Conservation (phyloP, 1,140 invertebrate species). For the Tetramorium simillimum region DNA sequence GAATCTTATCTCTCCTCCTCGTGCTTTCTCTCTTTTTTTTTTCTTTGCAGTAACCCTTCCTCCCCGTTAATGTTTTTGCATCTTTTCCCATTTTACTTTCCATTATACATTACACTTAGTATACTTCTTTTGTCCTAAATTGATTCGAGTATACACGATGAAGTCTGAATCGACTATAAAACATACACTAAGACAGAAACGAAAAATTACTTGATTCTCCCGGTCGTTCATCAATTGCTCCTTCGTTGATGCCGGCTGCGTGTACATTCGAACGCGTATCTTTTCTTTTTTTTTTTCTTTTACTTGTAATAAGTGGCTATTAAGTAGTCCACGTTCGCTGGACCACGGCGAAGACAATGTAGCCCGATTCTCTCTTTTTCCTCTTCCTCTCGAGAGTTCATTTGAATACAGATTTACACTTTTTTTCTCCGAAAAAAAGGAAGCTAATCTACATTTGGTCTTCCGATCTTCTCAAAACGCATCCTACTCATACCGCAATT, state of each 20-base stretch:
- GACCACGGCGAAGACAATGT: constrained; percentile 49
- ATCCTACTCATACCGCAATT: constrained; percentile 65
- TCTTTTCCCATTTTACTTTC: constrained; percentile 59
- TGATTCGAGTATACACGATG: constrained; percentile 67
- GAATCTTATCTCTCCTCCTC: constrained; percentile 51
- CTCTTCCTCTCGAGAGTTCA: constrained; percentile 37
- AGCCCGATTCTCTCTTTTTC: constrained; percentile 14
- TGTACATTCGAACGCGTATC: constrained; percentile 36
- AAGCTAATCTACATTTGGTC: constrained; percentile 72
- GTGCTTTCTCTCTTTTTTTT: constrained; percentile 54
- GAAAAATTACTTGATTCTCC: constrained; percentile 41
- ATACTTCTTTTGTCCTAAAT: constrained; percentile 63
- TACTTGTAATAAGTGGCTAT: constrained; percentile 30
- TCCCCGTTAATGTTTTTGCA: constrained; percentile 55
- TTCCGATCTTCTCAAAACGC: constrained; percentile 65
- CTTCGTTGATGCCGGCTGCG: constrained; percentile 4
- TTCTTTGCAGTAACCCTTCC: constrained; percentile 33
- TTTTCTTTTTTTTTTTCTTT: constrained; percentile 16
- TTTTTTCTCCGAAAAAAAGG: constrained; percentile 49
- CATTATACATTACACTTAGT: constrained; percentile 77
- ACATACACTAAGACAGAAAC: constrained; percentile 60
- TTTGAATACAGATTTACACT: constrained; percentile 68
- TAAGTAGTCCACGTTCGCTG: constrained; percentile 14
- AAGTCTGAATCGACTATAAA: constrained; percentile 62
- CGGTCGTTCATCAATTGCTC: constrained; percentile 21